A percentile compares a stretch with the other conserved stretches of the same genome.
phyloP scores from a whole-genome alignment of 2,113 vertebrate species.

The Tupaia chinensis region DNA sequence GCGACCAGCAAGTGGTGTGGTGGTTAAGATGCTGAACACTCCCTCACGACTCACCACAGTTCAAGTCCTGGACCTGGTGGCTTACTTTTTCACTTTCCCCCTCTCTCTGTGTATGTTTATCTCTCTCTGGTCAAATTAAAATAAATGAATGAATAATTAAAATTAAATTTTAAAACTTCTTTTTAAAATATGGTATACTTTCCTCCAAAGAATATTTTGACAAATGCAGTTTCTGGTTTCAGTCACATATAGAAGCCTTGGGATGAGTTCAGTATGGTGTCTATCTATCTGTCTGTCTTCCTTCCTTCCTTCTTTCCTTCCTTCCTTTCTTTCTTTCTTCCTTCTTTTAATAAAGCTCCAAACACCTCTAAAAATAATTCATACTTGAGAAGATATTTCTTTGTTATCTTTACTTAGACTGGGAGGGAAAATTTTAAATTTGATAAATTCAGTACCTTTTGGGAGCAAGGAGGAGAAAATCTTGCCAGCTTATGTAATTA shows the following conservation, averaged over 20 bases:
- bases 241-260: slow-evolving; percentile 24
- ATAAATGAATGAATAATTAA: too few species aligned
- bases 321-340: not conserved
- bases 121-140: too few species aligned
- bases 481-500: slow-evolving; percentile 18
- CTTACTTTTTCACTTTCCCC: too few species aligned
- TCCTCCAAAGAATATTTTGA: slow-evolving; percentile 48
- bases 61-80: too few species aligned
- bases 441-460: slow-evolving; percentile 34
- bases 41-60: too few species aligned
- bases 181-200: not conserved
- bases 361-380: slow-evolving; percentile 52
- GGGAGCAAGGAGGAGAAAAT: slow-evolving; percentile 1
- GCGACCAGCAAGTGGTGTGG: too few species aligned
- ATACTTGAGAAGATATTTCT: slow-evolving; percentile 6
- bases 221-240: slow-evolving; percentile 26
- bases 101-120: too few species aligned
- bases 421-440: slow-evolving; percentile 57
- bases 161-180: too few species aligned
- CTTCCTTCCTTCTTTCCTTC: not conserved
- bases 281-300: too few species aligned
- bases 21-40: too few species aligned
- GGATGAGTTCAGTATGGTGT: not conserved
- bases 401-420: slow-evolving; percentile 29
- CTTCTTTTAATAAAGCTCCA: not conserved